Evolutionary conservation across 2,113 vertebrate species (phyloP).

Genomic region (Pseudonaja textilis): DNA sequence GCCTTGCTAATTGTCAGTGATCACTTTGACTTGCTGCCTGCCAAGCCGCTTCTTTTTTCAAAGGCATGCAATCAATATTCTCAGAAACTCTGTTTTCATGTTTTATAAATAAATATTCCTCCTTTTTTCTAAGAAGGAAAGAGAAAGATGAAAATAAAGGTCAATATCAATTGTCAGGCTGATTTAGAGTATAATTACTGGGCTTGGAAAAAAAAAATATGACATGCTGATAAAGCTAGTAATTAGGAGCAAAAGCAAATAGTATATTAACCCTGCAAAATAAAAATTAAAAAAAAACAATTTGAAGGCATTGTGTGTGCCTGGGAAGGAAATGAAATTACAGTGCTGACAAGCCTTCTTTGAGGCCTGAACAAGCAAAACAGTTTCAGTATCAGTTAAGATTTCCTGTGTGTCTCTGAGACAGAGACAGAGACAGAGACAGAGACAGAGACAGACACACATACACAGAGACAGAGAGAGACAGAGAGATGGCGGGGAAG

Average conservation of each 20-base stretch:
- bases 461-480: not conserved
- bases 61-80: conserved; percentile 54
- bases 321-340: conserved; percentile 35
- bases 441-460: not conserved
- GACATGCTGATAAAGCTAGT: conserved; percentile 58
- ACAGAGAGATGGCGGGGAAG: no score
- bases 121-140: conserved; percentile 25
- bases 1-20: conserved; percentile 59
- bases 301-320: conserved; percentile 43
- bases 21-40: conserved; percentile 58
- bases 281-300: conserved; percentile 27
- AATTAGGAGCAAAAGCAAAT: conserved; percentile 66
- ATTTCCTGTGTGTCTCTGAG: not conserved
- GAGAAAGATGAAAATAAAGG: conserved; percentile 58
- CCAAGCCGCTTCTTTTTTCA: conserved; percentile 51
- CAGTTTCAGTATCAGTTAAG: not conserved
- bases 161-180: conserved; percentile 61
- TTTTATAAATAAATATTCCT: conserved; percentile 63
- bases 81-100: conserved; percentile 62
- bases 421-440: no score
- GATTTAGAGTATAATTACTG: conserved; percentile 61
- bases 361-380: not conserved
- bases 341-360: not conserved
- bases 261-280: conserved; percentile 52
- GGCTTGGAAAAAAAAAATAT: conserved; percentile 32